Base-by-base conservation (phyloP, 2,113 vertebrate genomes). In the Grus americana region DNA sequence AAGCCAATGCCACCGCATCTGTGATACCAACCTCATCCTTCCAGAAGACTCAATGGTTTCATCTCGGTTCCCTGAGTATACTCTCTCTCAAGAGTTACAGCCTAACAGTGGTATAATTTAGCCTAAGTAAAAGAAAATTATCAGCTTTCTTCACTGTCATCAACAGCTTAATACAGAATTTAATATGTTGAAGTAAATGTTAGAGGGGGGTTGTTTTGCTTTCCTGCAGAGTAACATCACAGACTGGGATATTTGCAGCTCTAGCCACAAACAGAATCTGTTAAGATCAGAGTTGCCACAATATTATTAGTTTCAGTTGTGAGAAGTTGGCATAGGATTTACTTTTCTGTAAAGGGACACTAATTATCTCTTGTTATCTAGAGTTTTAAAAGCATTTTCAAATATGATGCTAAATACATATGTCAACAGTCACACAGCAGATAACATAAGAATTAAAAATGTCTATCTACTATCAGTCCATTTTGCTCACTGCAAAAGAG, bases 361-460 rank as follows among this genome's bases (percentile, higher is more conserved):
- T 85, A 75, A 88, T 92, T 86, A 94, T 86, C 52, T 63, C 55
- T 38, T 67, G 36, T 88, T 93, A 78, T 90, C 79, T 88, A 65
- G 24, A 66, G 7, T 75, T 87, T 88, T 83, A 83, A 91, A 94
- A 79, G 18, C 32, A 75, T 42, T 92, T 96, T 83, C 44, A 86
- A 72, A 80, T 27, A 86, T 21, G 15, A 80, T 88, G 57, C 11
- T 92, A 81, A 96, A 79, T 90, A 68, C 30, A 11, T 87, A 80
- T 67, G 44, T 88, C 76, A 72, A 79, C 20, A 93, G 46, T 76
- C 38, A 38, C 34, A 30, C 5, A 66, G 36, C 22, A 79, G 74
- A 95, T 83, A 93, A 66, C 20, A 49, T 12, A 93, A 90, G 70
- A 91, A 93, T 93, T 88, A 63, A 80, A 80, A 88, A 24, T 49